Evolutionary conservation across 2,113 vertebrate species (phyloP).

Genomic region (Eubucco bourcierii): DNA sequence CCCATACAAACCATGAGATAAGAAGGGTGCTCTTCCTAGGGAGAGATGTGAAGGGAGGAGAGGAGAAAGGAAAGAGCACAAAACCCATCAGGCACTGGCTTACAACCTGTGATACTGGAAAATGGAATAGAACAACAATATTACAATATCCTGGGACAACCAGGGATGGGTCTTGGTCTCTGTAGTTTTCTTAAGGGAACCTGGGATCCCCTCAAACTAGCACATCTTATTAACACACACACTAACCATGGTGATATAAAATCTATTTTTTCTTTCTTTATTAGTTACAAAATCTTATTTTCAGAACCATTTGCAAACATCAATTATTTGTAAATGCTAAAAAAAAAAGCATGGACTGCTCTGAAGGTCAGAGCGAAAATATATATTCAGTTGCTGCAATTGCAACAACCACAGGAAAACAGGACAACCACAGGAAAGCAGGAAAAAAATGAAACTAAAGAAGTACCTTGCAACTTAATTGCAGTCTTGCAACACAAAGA

Average conservation of each 20-base stretch:
- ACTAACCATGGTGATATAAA: neutral
- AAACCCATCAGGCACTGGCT: no score
- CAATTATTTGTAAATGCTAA: neutral
- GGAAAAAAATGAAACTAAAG: neutral
- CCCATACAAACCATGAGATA: no score
- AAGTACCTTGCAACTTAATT: neutral
- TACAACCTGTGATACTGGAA: no score
- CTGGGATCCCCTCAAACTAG: no score
- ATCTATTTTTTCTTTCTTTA: neutral
- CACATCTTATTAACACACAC: neutral
- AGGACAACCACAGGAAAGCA: neutral
- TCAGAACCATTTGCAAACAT: neutral
- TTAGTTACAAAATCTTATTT: neutral
- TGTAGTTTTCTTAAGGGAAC: no score
- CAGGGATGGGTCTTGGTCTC: no score
- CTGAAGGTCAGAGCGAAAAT: neutral
- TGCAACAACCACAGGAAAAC: neutral
- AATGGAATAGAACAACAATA: no score
- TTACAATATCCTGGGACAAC: no score
- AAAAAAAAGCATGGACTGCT: neutral
- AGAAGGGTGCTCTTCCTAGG: no score
- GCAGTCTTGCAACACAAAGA: neutral
- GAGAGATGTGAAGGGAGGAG: no score
- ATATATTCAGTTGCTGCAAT: neutral
- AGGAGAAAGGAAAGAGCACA: no score